Base-by-base conservation (phyloP, 2,797 vertebrate species). In the Clarias platycephalus region DNA sequence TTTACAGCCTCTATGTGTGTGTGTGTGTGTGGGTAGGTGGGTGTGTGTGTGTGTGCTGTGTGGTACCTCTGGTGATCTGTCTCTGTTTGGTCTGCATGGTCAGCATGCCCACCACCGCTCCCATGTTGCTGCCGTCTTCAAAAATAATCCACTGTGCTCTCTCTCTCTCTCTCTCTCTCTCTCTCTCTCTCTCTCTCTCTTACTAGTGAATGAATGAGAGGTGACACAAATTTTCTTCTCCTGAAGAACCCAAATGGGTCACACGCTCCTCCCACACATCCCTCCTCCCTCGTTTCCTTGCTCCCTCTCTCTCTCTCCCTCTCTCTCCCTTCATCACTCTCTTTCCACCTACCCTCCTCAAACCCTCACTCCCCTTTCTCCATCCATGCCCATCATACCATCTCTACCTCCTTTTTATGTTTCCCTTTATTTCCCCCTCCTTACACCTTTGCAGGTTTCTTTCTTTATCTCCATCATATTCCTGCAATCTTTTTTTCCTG, bases 71-170 rank as follows among this genome's bases (percentile, higher is more conserved):
- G 34, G 96, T 96, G 68, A 96, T 96, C 95, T 96, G 91, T 91
- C 98, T 97, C 95, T 98, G 97, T 95, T 97, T 99, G 90, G 97
- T 98, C 94, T 99, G 97, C 95, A 99, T 96, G 75, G 97, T 98
- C 94, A 99, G 96, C 72, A 97, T 98, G 92, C 97, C 98, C 96
- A 99, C 97, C 91, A 99, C 98, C 90, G 98, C 98, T 89, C 98
- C 98, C 97, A 99, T 99, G 90, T 93, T 93, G 93, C 92, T 92
- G 84, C 90, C 74, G 87, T 78, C 84, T 82, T 84, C 88, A 58
- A 82, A 92, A 93, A 93, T 91, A 92, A 87, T 89, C 89, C 86
- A 86, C 70, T 86, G 88, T 90, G 82, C 88, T 71, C 85, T 64
- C 84, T 83, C 86, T 77, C 31, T 31, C 31, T 31, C 31, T 31